Evolutionary conservation across 2,888 invertebrate genomes (phyloP).

Genomic region (Pyrocoelia pectoralis): DNA sequence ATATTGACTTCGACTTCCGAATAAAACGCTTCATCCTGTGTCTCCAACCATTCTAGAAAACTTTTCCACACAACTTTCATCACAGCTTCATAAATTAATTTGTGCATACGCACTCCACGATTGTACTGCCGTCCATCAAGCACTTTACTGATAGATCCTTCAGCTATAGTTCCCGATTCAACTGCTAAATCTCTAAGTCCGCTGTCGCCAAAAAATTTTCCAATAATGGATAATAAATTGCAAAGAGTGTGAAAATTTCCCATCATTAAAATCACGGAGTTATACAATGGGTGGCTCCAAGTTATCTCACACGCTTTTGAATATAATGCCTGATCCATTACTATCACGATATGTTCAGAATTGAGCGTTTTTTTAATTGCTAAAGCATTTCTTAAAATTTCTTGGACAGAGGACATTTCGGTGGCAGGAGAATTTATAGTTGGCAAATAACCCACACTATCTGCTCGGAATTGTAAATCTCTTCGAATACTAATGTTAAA

Average conservation of each 20-base stretch:
- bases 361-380: neutral
- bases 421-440: neutral
- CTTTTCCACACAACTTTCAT: slow-evolving; percentile 7
- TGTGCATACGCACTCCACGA: neutral
- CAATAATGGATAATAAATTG: neutral
- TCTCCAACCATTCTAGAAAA: neutral
- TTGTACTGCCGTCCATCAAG: slow-evolving; percentile 6
- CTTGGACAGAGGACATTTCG: neutral
- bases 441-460: neutral
- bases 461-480: neutral
- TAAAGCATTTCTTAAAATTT: neutral
- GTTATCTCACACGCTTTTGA: neutral
- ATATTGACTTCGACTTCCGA: neutral
- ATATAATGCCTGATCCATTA: neutral
- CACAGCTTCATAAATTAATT: neutral
- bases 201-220: slow-evolving; percentile 2
- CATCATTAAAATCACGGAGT: no score
- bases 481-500: no score
- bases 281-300: neutral
- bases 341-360: neutral
- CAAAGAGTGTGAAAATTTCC: slow-evolving; percentile 3
- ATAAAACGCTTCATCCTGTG: neutral
- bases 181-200: slow-evolving; percentile 5
- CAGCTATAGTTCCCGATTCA: slow-evolving; percentile 2
- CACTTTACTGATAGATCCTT: neutral